phyloP scores from a whole-genome alignment of 1,140 invertebrate species.

The Xylocopa sonorina region DNA sequence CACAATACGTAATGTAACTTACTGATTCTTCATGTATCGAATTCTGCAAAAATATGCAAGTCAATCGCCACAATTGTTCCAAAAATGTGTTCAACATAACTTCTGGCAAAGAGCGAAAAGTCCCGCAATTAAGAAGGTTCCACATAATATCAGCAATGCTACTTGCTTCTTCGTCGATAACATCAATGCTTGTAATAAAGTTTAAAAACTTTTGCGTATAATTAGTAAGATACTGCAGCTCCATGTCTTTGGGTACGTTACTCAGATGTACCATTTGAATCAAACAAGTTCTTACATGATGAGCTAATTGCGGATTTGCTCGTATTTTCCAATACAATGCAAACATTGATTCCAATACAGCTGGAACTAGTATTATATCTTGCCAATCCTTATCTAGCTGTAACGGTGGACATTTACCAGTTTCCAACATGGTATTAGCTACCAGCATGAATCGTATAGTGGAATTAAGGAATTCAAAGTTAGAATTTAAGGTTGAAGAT shows the following conservation, averaged over 20 bases:
- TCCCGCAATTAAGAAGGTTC: conserved; percentile 83
- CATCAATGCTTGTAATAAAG: conserved; percentile 85
- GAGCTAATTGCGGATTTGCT: conserved; percentile 87
- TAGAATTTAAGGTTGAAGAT: no score
- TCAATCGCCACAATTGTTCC: conserved; percentile 87
- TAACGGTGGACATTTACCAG: conserved; percentile 85
- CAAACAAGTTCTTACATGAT: conserved; percentile 90
- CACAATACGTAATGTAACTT: conserved; percentile 61
- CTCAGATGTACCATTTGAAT: conserved; percentile 90
- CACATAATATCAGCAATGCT: conserved; percentile 87
- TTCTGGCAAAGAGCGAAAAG: conserved; percentile 80
- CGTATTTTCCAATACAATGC: conserved; percentile 92
- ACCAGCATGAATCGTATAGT: conserved; percentile 86
- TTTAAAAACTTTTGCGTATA: conserved; percentile 88
- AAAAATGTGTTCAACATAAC: conserved; percentile 82
- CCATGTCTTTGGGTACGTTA: conserved; percentile 84
- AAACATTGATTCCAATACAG: conserved; percentile 90
- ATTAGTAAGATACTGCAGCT: conserved; percentile 87
- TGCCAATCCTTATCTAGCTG: conserved; percentile 86
- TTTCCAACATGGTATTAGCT: conserved; percentile 87
- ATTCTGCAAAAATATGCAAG: conserved; percentile 88
- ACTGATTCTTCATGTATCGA: conserved; percentile 90
- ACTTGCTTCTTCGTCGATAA: conserved; percentile 85
- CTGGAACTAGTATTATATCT: conserved; percentile 88
- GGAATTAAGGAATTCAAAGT: conserved; percentile 80